A percentile compares a stretch with the other conserved stretches of the same genome.
Evolutionary conservation across 2,113 vertebrate species (phyloP).

Genomic region (Coturnix japonica): DNA sequence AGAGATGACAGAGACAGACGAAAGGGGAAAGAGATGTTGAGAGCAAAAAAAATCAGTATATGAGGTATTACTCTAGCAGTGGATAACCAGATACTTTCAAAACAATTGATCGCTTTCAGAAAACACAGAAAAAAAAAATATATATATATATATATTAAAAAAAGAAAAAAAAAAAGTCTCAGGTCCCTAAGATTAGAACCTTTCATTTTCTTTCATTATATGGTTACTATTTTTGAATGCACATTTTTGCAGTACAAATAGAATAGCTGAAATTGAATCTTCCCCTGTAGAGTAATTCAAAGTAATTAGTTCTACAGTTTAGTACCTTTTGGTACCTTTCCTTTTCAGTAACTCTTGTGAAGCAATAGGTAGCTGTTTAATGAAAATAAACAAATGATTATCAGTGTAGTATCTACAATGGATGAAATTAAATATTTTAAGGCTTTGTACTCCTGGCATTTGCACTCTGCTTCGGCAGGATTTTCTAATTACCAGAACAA

Average conservation of each 20-base stretch:
- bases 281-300: background rate
- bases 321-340: background rate
- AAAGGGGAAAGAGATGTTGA: background rate
- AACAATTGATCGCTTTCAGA: background rate
- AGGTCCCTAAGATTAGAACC: background rate
- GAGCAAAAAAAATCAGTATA: background rate
- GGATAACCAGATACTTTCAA: background rate
- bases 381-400: background rate
- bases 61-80: background rate
- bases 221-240: background rate
- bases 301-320: slow-evolving; percentile 15
- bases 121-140: background rate
- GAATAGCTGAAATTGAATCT: background rate
- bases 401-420: background rate
- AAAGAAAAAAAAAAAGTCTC: background rate
- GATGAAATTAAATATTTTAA: background rate
- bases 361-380: background rate
- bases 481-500: slow-evolving; percentile 10
- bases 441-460: background rate
- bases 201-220: background rate
- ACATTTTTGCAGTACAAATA: background rate
- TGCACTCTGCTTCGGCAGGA: background rate
- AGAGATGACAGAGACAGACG: background rate
- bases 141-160: background rate
- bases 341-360: background rate